Evolutionary conservation across 1,140 invertebrate species (phyloP), one percentile per base, ranked within the genome.

Genomic region (Drosophila nikananu): DNA sequence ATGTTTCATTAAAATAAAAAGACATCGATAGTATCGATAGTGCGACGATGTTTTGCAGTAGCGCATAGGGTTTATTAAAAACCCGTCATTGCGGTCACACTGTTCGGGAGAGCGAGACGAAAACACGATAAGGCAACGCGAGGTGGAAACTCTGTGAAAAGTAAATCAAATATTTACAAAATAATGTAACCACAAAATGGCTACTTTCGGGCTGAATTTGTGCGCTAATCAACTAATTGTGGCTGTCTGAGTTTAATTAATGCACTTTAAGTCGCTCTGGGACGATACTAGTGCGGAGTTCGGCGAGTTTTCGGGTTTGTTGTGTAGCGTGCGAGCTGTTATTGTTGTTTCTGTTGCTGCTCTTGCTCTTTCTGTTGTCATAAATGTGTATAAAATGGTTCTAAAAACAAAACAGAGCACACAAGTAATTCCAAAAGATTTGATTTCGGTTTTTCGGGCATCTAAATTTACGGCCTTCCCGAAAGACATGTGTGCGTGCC

Each of bases 131-230:
- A 44, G 48, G 27, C 41, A 63, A 55, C 37, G 73, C 30, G 62
- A 75, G 54, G 49, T 64, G 72, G 55, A 57, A 57, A 49, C 44
- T 63, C 19, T 57, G 72, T 76, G 52, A 79, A 68, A 78, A 79
- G 54, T 72, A 72, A 79, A 72, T 79, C 52, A 64, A 79, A 72
- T 79, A 79, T 79, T 79, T 79, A 79, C 75, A 72, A 79, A 79
- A 79, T 39, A 72, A 65, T 60, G 58, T 52, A 48, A 62, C 60
- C 52, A 79, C 77, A 79, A 79, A 79, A 79, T 79, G 75, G 77
- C 77, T 52, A 44, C 75, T 61, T 48, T 35, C 42, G 44, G 46
- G 9, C 42, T 48, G 5, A 76, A 57, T 51, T 59, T 52, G 58
- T 46, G 52, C 44, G 42, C 21, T 59, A 35, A 79, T 59, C 35